phyloP scores from a whole-genome alignment of 2,113 vertebrate genomes.

The Aegotheles bennettii region DNA sequence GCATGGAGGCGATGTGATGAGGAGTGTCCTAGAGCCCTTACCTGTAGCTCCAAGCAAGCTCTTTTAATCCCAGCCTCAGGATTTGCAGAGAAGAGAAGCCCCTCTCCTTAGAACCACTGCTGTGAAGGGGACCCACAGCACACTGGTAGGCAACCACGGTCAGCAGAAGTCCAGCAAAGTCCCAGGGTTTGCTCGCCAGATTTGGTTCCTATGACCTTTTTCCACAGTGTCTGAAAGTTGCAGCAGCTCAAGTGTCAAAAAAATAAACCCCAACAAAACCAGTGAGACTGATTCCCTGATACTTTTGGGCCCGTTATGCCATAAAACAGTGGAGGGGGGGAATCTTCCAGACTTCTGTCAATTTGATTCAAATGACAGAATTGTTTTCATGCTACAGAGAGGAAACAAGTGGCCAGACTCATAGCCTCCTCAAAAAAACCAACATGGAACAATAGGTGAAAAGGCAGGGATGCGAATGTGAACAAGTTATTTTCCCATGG shows the following conservation, averaged over 20 bases:
- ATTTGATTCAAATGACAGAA: neutral
- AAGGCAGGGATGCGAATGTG: neutral
- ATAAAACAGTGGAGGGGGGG: neutral
- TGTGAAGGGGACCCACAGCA: neutral
- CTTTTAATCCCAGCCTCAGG: neutral
- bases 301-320: neutral
- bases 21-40: neutral
- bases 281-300: neutral
- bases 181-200: neutral
- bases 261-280: too few species aligned
- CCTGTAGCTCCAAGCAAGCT: neutral
- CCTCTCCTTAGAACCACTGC: neutral
- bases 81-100: neutral
- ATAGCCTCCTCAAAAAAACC: neutral
- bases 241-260: neutral
- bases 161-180: neutral
- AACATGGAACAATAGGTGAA: neutral
- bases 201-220: neutral
- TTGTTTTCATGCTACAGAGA: neutral
- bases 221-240: neutral
- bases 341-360: neutral
- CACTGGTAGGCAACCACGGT: neutral
- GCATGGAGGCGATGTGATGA: neutral
- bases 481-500: neutral
- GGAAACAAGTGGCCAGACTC: neutral